These are phyloP conservation scores for Monochamus alternatus DNA, from an alignment of 2,888 invertebrate genomes.

Conservation along the genomic window DNA sequence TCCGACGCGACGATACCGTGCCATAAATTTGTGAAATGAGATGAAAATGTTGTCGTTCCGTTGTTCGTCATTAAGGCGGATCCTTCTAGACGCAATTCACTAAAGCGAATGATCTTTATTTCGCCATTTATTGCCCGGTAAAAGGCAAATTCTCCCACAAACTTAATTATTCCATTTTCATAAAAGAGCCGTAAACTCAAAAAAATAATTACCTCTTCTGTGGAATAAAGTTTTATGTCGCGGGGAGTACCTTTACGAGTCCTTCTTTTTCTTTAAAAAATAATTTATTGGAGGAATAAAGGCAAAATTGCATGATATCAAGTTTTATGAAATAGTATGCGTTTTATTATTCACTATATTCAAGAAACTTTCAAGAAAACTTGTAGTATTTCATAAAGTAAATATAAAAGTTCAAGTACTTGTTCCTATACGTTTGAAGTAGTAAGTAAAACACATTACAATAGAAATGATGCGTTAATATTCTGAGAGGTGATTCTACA, in stretches of 20 bases:
- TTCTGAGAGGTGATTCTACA: too few relatives aligned
- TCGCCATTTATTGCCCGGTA: slow-evolving; percentile 21
- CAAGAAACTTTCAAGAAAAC: neutral
- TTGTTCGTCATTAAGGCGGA: slow-evolving; percentile 9
- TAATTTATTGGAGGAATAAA: slow-evolving; percentile 9
- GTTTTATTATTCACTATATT: neutral
- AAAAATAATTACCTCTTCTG: slow-evolving; percentile 22
- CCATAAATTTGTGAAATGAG: slow-evolving; percentile 16
- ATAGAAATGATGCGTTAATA: too few relatives aligned
- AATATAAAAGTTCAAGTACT: too few relatives aligned
- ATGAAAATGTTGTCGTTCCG: slow-evolving; percentile 17
- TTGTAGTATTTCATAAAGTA: too few relatives aligned
- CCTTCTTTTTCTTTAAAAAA: slow-evolving; percentile 1
- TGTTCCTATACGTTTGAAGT: too few relatives aligned
- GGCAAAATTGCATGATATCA: neutral
- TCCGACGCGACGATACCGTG: slow-evolving; percentile 1
- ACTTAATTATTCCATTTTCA: slow-evolving; percentile 29
- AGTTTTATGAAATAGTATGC: neutral
- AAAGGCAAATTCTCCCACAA: slow-evolving; percentile 14
- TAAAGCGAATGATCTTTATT: slow-evolving; percentile 22
- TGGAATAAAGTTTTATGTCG: slow-evolving; percentile 19
- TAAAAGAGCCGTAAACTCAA: slow-evolving; percentile 15
- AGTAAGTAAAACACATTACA: too few relatives aligned
- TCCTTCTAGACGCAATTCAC: neutral
- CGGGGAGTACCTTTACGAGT: slow-evolving; percentile 6